These are phyloP conservation scores for Arbacia lixula DNA, from an alignment of 53 echinoderm and acorn worm species.

Conservation along the genomic window DNA sequence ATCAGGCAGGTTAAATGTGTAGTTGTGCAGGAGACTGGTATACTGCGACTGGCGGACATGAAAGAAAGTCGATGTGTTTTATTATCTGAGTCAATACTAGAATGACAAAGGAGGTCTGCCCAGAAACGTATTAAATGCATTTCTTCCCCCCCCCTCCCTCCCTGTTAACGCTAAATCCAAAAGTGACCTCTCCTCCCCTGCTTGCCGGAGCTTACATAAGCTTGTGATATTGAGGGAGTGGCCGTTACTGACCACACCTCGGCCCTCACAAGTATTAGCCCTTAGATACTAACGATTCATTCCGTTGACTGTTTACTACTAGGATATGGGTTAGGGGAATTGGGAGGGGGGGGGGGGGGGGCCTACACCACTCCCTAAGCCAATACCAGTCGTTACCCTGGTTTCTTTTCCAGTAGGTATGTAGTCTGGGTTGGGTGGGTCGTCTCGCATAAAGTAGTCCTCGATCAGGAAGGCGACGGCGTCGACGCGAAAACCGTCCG, in stretches of 20 bases:
- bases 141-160: no score
- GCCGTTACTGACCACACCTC: no score
- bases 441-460: slow-evolving; percentile 47
- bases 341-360: neutral
- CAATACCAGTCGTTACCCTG: slow-evolving; percentile 9
- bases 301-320: no score
- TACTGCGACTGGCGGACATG: slow-evolving; percentile 56
- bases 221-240: no score
- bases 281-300: no score
- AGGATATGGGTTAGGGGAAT: neutral
- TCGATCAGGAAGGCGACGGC: slow-evolving; percentile 63
- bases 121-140: no score
- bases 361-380: neutral
- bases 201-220: no score
- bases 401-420: slow-evolving; percentile 36
- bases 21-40: slow-evolving; percentile 76
- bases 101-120: neutral
- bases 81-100: neutral
- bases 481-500: slow-evolving; percentile 69
- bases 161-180: neutral
- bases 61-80: neutral
- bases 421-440: slow-evolving; percentile 60
- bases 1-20: slow-evolving; percentile 71
- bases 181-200: no score
- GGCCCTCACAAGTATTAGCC: no score